Base-by-base conservation (phyloP, 2,113 vertebrate genomes). In the Chlorodrepanis virens region DNA sequence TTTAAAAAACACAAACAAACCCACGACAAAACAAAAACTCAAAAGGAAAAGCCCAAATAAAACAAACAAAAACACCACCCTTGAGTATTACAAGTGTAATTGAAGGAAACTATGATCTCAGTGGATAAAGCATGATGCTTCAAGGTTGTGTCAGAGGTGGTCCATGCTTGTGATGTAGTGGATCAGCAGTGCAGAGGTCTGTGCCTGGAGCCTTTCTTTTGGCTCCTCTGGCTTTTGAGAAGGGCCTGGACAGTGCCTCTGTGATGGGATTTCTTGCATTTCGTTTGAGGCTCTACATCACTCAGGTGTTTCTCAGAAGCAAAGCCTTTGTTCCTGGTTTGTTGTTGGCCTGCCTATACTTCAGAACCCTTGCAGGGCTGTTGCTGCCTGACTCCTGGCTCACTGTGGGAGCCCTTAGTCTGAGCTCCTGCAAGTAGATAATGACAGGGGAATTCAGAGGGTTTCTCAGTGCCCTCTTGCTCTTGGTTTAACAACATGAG, bases 1-100 rank as follows among this genome's bases (percentile, higher is more conserved):
- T 40, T 14, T 0, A 1, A 61, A 52, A 78, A 16, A 1, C 12
- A 21, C 12, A 37, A n/a, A 54, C n/a, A n/a, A 44, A 65, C 16
- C 14, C 31, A 25, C 31, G 44, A 19, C 5, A 29, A 37, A 59
- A 29, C 12, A 40, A 57, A 57, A 49, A 7, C 11, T 17, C 8
- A 4, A 42, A 21, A 16, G 11, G 10, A 15, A n/a, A n/a, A 11
- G 0, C 39, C 12, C 14, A 39, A 71, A 31, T 10, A 65, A 59
- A 45, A 45, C 21, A 40, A 47, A 44, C 10, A 45, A 42, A 64
- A 72, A 0, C 3, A 1, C 27, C 14, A 39, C 8, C 8, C 31
- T 29, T 10, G 10, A n/a, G 24, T 0, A 25, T 5, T 56, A 31
- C 20, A 61, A 72, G 37, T 44, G 23, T 28, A 76, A 83, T 6